Evolutionary conservation across 2,888 invertebrate genomes (phyloP), one percentile per base, ranked within the genome.

Genomic region (Glaucopsyche alexis): DNA sequence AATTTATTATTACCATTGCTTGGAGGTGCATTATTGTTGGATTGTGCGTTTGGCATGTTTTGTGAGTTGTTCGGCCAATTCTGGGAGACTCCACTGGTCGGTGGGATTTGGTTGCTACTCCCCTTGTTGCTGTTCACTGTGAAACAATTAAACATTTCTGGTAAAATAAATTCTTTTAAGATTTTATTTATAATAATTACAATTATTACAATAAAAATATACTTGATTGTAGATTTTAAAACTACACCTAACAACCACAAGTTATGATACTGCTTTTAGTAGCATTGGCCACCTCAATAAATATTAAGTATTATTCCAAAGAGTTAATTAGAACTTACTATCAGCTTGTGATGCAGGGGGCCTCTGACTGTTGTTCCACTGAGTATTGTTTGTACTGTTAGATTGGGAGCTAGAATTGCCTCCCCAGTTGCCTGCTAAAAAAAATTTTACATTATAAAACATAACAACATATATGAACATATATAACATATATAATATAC

Each of bases 91-190:
- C 83, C 89, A 78, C 89, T 91, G 73, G 91, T 88, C 70, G 92
- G 90, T 78, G 92, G 91, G 79, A 90, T 83, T 82, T 86, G 90
- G 81, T 89, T 91, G 76, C 87, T 87, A 82, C 84, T 88, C 72
- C 89, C 88, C 81, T 93, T 93, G 82, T 93, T 93, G 85, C 92
- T 91, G 83, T 93, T 93, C 87, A 91, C 93, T 93, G 87, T 55
- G 74, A 77, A 64, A 75, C 72, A 74, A 66, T 71, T 45, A 71
- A 45, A 40, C 65, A 73, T 60, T 74, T 73, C 64, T 72, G 72
- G 77, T 80, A 82, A 81, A 42, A 42, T 42, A 5, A 1, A 29
- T n/a, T n/a, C 0, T 16, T 52, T 52, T 52, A 29, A 29, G 29
- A 29, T 16, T 52, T 16, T 16, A 16, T 52, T 16, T 16, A 16